These are phyloP conservation scores for Elysia crispata DNA, from an alignment of 2,888 invertebrate genomes.

Conservation along the genomic window DNA sequence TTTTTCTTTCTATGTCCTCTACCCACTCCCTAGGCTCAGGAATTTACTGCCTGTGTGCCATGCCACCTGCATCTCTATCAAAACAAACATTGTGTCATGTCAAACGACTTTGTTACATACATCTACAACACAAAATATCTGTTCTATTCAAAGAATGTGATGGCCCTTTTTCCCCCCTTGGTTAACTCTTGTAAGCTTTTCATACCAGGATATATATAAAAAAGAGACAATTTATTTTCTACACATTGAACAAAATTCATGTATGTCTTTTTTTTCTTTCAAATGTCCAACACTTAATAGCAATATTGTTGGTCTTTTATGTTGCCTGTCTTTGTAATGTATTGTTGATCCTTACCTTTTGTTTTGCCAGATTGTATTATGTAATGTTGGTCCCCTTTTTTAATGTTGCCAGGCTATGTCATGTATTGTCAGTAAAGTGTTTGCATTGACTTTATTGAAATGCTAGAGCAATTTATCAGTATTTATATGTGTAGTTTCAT, in stretches of 20 bases:
- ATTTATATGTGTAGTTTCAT: constrained; percentile 52
- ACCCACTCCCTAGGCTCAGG: no score
- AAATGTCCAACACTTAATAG: constrained; percentile 33
- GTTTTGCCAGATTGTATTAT: not conserved
- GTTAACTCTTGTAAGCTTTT: not conserved
- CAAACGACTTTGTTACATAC: no score
- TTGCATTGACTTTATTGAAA: constrained; percentile 42
- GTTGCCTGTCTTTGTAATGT: not conserved
- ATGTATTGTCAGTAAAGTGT: constrained; percentile 38
- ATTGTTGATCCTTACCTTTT: not conserved
- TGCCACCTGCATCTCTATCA: no score
- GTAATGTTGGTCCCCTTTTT: not conserved
- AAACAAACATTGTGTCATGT: no score
- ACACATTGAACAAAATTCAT: not conserved
- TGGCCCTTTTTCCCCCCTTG: not conserved
- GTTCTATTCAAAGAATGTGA: not conserved
- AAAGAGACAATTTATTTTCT: no score
- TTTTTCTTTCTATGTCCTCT: no score
- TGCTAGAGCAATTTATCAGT: constrained; percentile 52
- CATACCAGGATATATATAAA: no score
- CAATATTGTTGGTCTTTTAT: constrained; percentile 39
- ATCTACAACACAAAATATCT: no score
- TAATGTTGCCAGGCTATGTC: constrained; percentile 40
- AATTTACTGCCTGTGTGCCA: no score
- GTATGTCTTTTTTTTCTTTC: not conserved